phyloP scores from a whole-genome alignment of 2,888 invertebrate species.

The Cybosia mesomella region DNA sequence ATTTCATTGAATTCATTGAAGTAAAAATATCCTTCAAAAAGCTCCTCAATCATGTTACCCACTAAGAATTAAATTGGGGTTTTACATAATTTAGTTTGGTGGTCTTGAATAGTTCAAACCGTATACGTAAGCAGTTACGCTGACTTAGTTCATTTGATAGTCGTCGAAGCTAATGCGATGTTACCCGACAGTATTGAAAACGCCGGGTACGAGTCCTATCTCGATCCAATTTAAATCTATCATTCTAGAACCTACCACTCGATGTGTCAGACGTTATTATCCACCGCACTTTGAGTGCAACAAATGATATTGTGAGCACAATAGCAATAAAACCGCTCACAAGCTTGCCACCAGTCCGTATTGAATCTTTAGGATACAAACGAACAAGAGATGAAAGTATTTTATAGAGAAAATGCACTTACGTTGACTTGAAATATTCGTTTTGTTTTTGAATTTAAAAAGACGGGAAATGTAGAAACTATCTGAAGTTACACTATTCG shows the following conservation, averaged over 20 bases:
- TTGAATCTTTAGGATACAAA: constrained; percentile 34
- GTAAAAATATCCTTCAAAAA: background rate
- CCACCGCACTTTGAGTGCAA: constrained; percentile 63
- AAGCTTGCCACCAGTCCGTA: constrained; percentile 39
- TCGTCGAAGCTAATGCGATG: background rate
- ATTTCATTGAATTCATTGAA: too few species aligned
- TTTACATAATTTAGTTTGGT: too few species aligned
- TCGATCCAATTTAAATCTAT: background rate
- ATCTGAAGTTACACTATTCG: constrained; percentile 3
- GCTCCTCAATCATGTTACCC: background rate
- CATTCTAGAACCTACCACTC: constrained; percentile 14
- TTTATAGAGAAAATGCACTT: constrained; percentile 19
- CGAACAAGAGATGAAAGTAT: constrained; percentile 33
- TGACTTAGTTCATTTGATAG: background rate
- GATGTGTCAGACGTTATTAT: constrained; percentile 58
- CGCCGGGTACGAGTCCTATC: background rate
- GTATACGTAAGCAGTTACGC: background rate
- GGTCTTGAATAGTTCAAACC: background rate
- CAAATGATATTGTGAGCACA: constrained; percentile 66
- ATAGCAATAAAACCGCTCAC: constrained; percentile 56
- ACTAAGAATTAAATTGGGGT: too few species aligned
- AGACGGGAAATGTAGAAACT: constrained; percentile 14
- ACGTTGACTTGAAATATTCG: constrained; percentile 15
- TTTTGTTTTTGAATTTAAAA: constrained; percentile 21
- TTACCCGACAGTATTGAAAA: background rate